A percentile compares a stretch with the other conserved stretches of the same genome.
These are phyloP conservation scores for Ceratina japonica DNA, from an alignment of 1,140 invertebrate species.

Conservation along the genomic window DNA sequence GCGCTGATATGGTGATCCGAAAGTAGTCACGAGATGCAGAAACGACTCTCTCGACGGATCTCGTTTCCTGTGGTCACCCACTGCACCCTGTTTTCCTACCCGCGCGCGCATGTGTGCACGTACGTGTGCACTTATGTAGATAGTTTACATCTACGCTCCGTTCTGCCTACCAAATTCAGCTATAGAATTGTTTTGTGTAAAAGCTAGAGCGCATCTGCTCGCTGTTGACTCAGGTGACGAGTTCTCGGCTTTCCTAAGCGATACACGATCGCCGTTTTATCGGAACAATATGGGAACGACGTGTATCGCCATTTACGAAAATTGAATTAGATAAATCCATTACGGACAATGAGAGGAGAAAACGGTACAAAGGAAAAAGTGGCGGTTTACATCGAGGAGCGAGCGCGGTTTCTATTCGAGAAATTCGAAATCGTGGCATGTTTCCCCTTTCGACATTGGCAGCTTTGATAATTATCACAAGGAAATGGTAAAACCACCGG, in stretches of 20 bases:
- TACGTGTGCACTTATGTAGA: neutral
- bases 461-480: slow-evolving; percentile 44
- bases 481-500: slow-evolving; percentile 47
- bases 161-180: neutral
- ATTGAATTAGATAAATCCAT: too few relatives aligned
- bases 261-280: neutral
- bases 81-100: neutral
- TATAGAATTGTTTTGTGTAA: neutral
- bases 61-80: slow-evolving; percentile 31
- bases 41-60: slow-evolving; percentile 28
- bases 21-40: neutral
- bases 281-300: neutral
- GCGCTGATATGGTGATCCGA: slow-evolving; percentile 2
- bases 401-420: neutral
- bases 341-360: too few relatives aligned
- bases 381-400: neutral
- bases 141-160: too few relatives aligned
- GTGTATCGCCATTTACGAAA: neutral
- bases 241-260: neutral
- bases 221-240: slow-evolving; percentile 33
- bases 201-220: neutral
- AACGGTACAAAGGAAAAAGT: neutral
- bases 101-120: neutral
- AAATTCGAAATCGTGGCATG: slow-evolving; percentile 13
- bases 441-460: slow-evolving; percentile 2